phyloP scores from a whole-genome alignment of 2,113 vertebrate species.

The Oxygymnocypris stewartii region DNA sequence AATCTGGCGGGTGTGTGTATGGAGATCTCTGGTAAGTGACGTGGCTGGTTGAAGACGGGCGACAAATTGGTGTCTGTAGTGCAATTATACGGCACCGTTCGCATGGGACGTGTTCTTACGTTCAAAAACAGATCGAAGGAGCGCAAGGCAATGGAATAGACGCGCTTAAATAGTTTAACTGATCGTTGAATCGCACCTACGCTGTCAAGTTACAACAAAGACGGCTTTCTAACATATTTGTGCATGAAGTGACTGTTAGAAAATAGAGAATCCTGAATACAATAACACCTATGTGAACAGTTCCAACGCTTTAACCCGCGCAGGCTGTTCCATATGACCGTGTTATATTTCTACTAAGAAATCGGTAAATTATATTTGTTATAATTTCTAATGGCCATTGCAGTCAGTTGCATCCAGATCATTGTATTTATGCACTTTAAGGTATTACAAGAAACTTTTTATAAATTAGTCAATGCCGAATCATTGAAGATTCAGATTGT shows the following conservation, averaged over 20 bases:
- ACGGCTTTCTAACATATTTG: neutral
- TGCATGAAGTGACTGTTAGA: neutral
- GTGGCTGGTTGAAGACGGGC: constrained; percentile 39
- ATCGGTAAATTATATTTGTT: neutral
- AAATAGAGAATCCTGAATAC: neutral
- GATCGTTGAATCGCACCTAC: neutral
- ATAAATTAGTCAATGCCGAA: neutral
- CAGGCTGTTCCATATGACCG: neutral
- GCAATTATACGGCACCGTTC: constrained; percentile 14
- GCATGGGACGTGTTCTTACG: neutral
- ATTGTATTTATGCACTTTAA: neutral
- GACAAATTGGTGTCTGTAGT: constrained; percentile 36
- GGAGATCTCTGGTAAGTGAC: constrained; percentile 53
- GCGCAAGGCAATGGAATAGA: neutral
- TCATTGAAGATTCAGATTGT: neutral
- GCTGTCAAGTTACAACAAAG: neutral
- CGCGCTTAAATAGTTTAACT: neutral
- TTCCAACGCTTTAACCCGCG: neutral
- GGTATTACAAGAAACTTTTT: neutral
- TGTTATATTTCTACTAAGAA: neutral
- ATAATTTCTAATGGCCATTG: neutral
- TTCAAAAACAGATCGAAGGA: constrained; percentile 1
- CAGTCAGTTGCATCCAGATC: neutral
- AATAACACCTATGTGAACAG: neutral
- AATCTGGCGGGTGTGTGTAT: neutral